phyloP scores from a whole-genome alignment of 2,113 vertebrate genomes.

The Spea multiplicata region DNA sequence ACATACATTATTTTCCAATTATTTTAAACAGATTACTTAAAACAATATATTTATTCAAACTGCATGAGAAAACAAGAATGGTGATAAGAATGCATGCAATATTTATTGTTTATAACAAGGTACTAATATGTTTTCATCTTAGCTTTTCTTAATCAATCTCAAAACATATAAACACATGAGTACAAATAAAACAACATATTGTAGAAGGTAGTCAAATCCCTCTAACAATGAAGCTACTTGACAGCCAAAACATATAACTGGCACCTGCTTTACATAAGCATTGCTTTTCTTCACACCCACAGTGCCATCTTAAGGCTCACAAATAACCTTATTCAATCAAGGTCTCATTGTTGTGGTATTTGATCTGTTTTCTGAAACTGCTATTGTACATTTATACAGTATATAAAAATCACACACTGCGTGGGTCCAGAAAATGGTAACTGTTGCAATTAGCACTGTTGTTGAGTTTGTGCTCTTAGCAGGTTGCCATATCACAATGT shows the following conservation, averaged over 20 bases:
- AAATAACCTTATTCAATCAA: conserved; percentile 6
- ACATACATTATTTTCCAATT: too few relatives aligned
- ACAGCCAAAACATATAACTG: conserved; percentile 2
- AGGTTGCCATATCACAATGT: conserved; percentile 12
- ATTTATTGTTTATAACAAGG: too few relatives aligned
- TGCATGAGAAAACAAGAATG: too few relatives aligned
- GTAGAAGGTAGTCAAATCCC: background rate
- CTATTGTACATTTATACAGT: background rate
- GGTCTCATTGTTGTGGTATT: conserved; percentile 14
- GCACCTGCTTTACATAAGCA: background rate
- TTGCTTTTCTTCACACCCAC: background rate
- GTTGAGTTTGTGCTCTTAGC: background rate
- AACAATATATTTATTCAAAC: too few relatives aligned
- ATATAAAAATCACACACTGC: background rate
- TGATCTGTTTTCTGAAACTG: conserved; percentile 9
- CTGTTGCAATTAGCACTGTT: conserved; percentile 20
- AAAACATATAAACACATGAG: too few relatives aligned
- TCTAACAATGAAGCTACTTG: background rate
- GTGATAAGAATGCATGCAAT: too few relatives aligned
- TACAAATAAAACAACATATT: too few relatives aligned
- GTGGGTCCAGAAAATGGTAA: conserved; percentile 3
- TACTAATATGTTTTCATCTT: too few relatives aligned
- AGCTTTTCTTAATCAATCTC: too few relatives aligned
- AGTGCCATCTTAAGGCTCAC: conserved; percentile 1
- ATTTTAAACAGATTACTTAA: too few relatives aligned